Percentiles rank a stretch among this genome's conserved stretches.
phyloP scores from a whole-genome alignment of 2,888 invertebrate genomes.

The Athripsodes cinereus region DNA sequence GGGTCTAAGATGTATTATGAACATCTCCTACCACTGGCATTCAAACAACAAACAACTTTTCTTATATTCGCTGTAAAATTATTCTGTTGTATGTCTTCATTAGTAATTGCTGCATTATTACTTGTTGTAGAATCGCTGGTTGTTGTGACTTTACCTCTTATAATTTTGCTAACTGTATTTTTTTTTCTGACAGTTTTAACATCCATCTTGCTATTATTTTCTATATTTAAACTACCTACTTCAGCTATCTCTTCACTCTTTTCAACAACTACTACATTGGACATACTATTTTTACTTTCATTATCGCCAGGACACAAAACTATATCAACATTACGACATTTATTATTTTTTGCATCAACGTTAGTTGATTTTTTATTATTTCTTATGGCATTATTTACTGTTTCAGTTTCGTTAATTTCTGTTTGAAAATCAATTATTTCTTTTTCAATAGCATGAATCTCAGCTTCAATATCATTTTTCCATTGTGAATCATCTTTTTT shows the following conservation, averaged over 20 bases:
- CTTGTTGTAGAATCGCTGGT: not conserved
- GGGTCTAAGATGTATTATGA: constrained; percentile 14
- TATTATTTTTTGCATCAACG: not conserved
- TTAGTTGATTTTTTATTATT: not conserved
- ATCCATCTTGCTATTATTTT: too few relatives aligned
- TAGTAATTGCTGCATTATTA: not conserved
- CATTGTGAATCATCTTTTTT: constrained; percentile 1
- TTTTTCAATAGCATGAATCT: not conserved
- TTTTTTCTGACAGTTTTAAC: too few relatives aligned
- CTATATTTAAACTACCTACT: too few relatives aligned
- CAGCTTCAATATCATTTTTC: constrained; percentile 3
- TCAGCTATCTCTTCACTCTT: too few relatives aligned
- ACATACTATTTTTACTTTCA: too few relatives aligned
- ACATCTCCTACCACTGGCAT: constrained; percentile 23
- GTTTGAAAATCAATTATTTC: not conserved
- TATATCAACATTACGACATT: not conserved
- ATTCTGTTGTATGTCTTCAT: constrained; percentile 20
- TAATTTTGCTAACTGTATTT: not conserved
- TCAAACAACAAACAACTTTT: constrained; percentile 26
- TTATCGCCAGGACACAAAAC: too few relatives aligned
- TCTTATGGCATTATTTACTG: not conserved
- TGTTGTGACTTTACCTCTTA: not conserved
- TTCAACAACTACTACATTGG: too few relatives aligned
- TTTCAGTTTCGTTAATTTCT: not conserved
- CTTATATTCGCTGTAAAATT: constrained; percentile 27